Base-by-base conservation (phyloP, 2,888 invertebrate genomes). In the Sthenelais limicola region DNA sequence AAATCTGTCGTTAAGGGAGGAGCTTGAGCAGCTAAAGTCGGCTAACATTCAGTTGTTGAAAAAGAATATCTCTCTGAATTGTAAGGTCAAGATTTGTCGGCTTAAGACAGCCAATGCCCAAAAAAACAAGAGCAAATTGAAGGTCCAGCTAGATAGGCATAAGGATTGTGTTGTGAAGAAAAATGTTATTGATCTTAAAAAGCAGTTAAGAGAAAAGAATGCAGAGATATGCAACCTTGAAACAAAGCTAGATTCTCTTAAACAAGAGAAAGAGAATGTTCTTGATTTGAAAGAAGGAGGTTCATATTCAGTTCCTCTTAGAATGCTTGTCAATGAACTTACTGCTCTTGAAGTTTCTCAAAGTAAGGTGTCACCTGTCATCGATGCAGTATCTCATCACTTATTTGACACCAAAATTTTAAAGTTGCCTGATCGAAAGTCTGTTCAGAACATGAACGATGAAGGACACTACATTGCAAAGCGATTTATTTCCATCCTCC, bases 381-480 rank as follows among this genome's bases (percentile, higher is more conserved):
- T 66, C n/a, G 21, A 38, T n/a, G n/a, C 28, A 18, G 66, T 66
- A 21, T 12, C 66, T 24, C 9, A 7, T 1, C 24, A 38, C 21
- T 24, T 66, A 15, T 66, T 66, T 38, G 24, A 66, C 26, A 26
- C 26, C 12, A 38, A 35, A 5, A 38, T 66, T 38, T 1, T 24
- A n/a, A 1, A 30, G 7, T 43, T 66, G 24, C 43, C 66, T 38
- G 66, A 66, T n/a, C 30, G 66, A 43, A 66, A 66, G 26, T 38
- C 38, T 21, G 33, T 66, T 21, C 66, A 66, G 24, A 35, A 35
- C 9, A 66, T 66, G 7, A 43, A 43, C 21, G 66, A 66, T 43
- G 66, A 66, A 43, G 66, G 66, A 66, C 66, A 66, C 21, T 66
- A 38, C 26, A 26, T 66, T n/a, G 28, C 28, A 18, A 66, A 35